Evolutionary conservation across 2,113 vertebrate genomes (phyloP), one percentile per base, ranked within the genome.

Genomic region (Antechinus stuartii): DNA sequence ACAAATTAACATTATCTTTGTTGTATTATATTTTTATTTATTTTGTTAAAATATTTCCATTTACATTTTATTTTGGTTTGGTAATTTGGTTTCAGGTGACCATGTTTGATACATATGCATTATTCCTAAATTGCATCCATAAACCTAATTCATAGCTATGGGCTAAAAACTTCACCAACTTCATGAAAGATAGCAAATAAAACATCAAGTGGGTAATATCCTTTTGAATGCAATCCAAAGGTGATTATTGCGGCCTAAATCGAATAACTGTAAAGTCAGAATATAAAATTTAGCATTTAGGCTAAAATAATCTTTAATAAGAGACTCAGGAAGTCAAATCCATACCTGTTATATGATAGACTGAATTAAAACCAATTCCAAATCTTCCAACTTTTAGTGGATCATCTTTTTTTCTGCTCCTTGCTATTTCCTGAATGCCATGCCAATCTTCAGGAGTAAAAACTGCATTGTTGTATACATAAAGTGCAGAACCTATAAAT

Each of bases 351-450:
- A 99, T 99, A 97, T 99, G 99, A 97, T 99, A 99, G 94, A 99
- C 99, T 93, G 99, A 99, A 98, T 99, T 99, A 98, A 99, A 99
- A 50, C 99, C 99, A 96, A 99, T 99, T 96, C 99, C 99, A 98
- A 99, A 99, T 98, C 99, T 98, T 96, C 99, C 99, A 94, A 99
- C 99, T 99, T 99, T 99, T 96, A 99, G 97, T 0, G 99, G 99
- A 96, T 99, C 99, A 61, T 99, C 99, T 98, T 99, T 99, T 97
- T 99, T 99, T 96, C 99, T 99, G 98, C 99, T 99, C 92, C 99
- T 99, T 30, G 99, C 99, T 96, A 99, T 99, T 98, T 99, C 99
- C 95, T 99, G 99, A 98, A 99, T 99, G 26, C 99, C 99, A 16
- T 99, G 99, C 99, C 99, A 99, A 98, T 99, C 99, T 93, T 99